Evolutionary conservation across 2,113 vertebrate genomes (phyloP).

Genomic region (Hylia prasina): DNA sequence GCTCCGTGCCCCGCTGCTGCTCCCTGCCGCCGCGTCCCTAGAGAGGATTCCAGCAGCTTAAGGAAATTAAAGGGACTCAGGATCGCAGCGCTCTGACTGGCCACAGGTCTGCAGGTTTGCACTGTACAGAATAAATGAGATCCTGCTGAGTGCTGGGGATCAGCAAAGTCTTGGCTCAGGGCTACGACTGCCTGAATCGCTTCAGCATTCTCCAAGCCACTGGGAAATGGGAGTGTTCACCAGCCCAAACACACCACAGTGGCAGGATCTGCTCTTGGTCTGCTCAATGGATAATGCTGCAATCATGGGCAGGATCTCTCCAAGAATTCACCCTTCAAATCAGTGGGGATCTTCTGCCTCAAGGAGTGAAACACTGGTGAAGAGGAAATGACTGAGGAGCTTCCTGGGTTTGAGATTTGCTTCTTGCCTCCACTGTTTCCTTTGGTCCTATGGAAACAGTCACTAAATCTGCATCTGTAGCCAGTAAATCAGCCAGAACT

Average conservation of each 20-base stretch:
- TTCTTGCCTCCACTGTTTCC: background rate
- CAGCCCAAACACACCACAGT: background rate
- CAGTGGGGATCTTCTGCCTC: background rate
- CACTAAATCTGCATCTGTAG: background rate
- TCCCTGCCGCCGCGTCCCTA: background rate
- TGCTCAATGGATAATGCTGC: background rate
- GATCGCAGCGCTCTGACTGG: background rate
- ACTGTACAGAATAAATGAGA: background rate
- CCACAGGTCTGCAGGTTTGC: background rate
- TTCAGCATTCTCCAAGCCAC: background rate
- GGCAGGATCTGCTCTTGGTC: background rate
- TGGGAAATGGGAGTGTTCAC: background rate
- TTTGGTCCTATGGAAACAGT: background rate
- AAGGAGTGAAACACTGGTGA: background rate
- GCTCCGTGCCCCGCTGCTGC: background rate
- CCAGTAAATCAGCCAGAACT: constrained; percentile 23
- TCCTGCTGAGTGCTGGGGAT: background rate
- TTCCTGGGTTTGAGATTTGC: background rate
- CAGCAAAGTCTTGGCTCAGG: background rate
- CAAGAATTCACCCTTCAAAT: background rate
- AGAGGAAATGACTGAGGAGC: background rate
- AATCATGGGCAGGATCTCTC: background rate
- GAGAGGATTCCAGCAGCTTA: background rate
- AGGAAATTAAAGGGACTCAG: background rate
- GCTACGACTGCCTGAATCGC: background rate